Evolutionary conservation across 2,888 invertebrate genomes (phyloP).

Genomic region (Mellilla xanthometata): DNA sequence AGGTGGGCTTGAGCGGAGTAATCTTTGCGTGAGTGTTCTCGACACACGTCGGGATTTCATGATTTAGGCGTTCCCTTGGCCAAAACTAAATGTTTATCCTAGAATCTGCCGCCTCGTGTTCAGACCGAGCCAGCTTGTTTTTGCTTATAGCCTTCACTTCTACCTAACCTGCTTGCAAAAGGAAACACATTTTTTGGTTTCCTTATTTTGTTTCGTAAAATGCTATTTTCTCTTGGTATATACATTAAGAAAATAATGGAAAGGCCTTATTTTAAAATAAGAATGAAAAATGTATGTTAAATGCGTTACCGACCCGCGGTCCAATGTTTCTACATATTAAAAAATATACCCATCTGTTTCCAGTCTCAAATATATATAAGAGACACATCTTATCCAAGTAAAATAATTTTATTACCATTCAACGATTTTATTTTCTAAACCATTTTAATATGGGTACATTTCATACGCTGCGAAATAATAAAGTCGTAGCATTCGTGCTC

Average conservation of each 20-base stretch:
- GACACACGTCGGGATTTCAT: slow-evolving; percentile 46
- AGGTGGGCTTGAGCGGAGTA: slow-evolving; percentile 34
- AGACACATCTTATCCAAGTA: background rate
- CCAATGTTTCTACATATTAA: too few relatives aligned
- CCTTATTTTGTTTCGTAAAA: background rate
- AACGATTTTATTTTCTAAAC: slow-evolving; percentile 7
- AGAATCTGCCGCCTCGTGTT: slow-evolving; percentile 8
- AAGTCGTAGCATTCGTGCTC: slow-evolving; percentile 17
- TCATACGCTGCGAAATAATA: slow-evolving; percentile 12
- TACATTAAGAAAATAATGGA: too few relatives aligned
- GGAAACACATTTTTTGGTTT: background rate
- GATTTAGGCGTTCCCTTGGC: slow-evolving; percentile 44
- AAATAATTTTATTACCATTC: background rate
- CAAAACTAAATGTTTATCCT: slow-evolving; percentile 23
- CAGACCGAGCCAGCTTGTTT: background rate
- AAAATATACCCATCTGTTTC: too few relatives aligned
- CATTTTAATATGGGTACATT: slow-evolving; percentile 3
- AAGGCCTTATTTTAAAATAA: too few relatives aligned
- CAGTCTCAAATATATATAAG: too few relatives aligned
- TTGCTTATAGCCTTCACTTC: background rate
- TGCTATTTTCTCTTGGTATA: background rate
- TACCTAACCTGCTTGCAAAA: background rate
- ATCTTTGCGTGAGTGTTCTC: slow-evolving; percentile 38
- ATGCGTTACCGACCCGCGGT: too few relatives aligned
- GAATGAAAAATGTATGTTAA: too few relatives aligned